A percentile compares a stretch with the other conserved stretches of the same genome.
Conservation (phyloP, 2,888 invertebrate species). For the Trypoxylon attenuatum region DNA sequence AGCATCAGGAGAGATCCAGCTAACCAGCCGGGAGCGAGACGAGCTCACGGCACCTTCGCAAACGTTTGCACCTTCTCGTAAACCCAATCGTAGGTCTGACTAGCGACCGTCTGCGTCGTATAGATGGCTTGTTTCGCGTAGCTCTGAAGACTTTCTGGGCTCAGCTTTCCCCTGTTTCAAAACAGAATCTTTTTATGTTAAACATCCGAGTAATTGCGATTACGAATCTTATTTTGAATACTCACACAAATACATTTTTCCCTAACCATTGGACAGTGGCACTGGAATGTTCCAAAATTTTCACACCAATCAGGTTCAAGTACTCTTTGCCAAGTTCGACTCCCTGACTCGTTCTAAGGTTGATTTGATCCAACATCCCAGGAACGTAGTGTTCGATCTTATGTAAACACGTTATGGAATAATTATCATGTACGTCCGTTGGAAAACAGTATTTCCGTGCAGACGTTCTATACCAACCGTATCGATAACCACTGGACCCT, state of each 20-base stretch:
- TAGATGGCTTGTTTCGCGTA: conserved; percentile 81
- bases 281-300: conserved; percentile 59
- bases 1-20: no score
- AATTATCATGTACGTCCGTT: no score
- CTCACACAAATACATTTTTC: conserved; percentile 88
- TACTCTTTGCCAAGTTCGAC: conserved; percentile 61
- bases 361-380: conserved; percentile 81
- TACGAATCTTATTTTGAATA: no score
- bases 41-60: conserved; percentile 82
- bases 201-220: neutral
- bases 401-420: no score
- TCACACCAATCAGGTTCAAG: conserved; percentile 59
- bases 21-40: no score
- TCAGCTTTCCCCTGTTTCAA: conserved; percentile 85
- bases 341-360: conserved; percentile 73
- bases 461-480: conserved; percentile 74
- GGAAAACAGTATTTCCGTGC: no score
- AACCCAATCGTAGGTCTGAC: conserved; percentile 84
- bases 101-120: conserved; percentile 81
- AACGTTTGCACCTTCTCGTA: conserved; percentile 86
- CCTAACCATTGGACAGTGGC: conserved; percentile 78
- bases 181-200: conserved; percentile 42
- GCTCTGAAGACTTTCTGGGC: conserved; percentile 85
- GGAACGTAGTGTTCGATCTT: conserved; percentile 85
- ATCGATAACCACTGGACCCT: conserved; percentile 76